These are phyloP conservation scores for Chelon labrosus DNA, from an alignment of 2,797 vertebrate species.

Conservation along the genomic window DNA sequence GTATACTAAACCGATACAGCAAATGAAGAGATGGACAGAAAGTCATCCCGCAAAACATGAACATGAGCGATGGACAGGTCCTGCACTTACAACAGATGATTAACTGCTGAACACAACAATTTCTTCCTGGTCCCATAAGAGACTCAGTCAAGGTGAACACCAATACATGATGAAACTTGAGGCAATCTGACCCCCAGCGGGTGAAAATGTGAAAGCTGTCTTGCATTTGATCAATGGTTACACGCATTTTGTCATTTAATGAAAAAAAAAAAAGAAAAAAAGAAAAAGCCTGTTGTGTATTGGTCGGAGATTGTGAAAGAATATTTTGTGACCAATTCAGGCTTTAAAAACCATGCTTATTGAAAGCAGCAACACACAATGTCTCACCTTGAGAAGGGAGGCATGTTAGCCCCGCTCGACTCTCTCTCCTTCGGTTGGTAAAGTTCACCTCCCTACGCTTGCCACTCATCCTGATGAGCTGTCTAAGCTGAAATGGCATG, in stretches of 20 bases:
- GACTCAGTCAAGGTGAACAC: slow-evolving; percentile 73
- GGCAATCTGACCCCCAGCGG: slow-evolving; percentile 76
- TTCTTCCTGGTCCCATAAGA: slow-evolving; percentile 45
- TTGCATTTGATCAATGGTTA: slow-evolving; percentile 51
- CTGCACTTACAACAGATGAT: slow-evolving; percentile 61
- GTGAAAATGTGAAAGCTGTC: slow-evolving; percentile 57
- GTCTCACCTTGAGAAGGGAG: slow-evolving; percentile 50
- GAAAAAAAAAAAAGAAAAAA: slow-evolving; percentile 7
- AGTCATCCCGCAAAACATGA: slow-evolving; percentile 50
- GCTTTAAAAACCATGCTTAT: slow-evolving; percentile 26
- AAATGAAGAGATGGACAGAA: slow-evolving; percentile 48
- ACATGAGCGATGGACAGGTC: slow-evolving; percentile 63
- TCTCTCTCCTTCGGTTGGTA: slow-evolving; percentile 26
- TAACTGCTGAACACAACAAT: slow-evolving; percentile 62
- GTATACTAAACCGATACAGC: slow-evolving; percentile 49
- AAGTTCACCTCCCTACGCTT: slow-evolving; percentile 62
- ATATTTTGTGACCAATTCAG: slow-evolving; percentile 26
- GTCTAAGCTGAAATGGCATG: slow-evolving; percentile 51
- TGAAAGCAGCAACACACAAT: slow-evolving; percentile 19
- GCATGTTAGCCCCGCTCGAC: slow-evolving; percentile 11
- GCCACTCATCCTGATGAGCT: slow-evolving; percentile 63
- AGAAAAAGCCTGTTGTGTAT: slow-evolving; percentile 24
- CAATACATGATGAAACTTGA: slow-evolving; percentile 82
- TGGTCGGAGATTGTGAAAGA: slow-evolving; percentile 1
- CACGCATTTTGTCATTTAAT: slow-evolving; percentile 39